Evolutionary conservation across 2,888 invertebrate genomes (phyloP), one percentile per base, ranked within the genome.

Genomic region (Beris morrisii): DNA sequence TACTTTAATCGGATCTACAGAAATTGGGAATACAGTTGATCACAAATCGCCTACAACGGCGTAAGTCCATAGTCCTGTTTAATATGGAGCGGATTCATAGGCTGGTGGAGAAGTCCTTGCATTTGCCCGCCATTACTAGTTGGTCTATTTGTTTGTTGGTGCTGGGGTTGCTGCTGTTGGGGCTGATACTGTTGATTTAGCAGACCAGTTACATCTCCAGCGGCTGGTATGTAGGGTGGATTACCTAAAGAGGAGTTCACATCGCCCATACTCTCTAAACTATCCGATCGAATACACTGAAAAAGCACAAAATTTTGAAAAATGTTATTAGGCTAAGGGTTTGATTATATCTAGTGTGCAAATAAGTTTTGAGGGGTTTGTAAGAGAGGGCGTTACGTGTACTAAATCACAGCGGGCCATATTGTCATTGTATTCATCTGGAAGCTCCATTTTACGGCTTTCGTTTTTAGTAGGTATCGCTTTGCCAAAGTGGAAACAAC

Each of bases 61-160:
- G 92, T 93, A 75, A 94, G 86, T 79, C 91, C 93, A 78, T 93
- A 93, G 82, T 93, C 93, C 73, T 92, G 91, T 82, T 93, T 93
- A 75, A 92, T 91, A 75, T 88, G 80, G 71, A 77, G 78, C 71
- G 78, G 76, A 73, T 76, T 73, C 65, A 66, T 56, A 61, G 64
- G 28, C 44, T 69, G 68, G 38, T 68, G 68, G 50, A 64, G 68
- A 64, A 68, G 64, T 45, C 65, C 50, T 63, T 72, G 71, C 31
- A 74, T 74, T 32, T 57, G 73, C 74, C 59, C 69, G 68, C 65
- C 86, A 75, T 86, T 81, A 73, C 86, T 72, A 57, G 68, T 54
- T 44, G 54, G 30, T 22, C 58, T 30, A 32, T 58, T 58, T 22
- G 68, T 59, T 70, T 73, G 67, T 86, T 80, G 74, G 86, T 86